Conservation (phyloP, 2,113 vertebrate genomes). For the Zosterops japonicus region DNA sequence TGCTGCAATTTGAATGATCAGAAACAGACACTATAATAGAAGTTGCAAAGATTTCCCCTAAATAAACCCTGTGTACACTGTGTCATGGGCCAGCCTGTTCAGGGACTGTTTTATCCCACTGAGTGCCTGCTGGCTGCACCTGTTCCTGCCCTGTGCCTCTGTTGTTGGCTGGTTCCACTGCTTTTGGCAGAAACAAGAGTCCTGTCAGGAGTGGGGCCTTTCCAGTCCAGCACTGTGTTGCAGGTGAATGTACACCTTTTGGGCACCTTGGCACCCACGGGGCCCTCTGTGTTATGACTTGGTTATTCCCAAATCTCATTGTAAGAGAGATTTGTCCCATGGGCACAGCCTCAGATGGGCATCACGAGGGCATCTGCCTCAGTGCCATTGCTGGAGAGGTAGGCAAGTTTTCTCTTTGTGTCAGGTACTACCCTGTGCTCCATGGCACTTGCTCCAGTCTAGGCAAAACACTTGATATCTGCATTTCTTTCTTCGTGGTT, state of each 20-base stretch:
- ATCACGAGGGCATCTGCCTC: neutral
- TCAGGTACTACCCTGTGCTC: neutral
- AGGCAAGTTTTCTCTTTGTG: neutral
- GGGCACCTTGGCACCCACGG: neutral
- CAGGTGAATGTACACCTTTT: neutral
- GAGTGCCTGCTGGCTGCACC: neutral
- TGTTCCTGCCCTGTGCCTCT: neutral
- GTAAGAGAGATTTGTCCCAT: neutral
- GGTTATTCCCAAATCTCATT: neutral
- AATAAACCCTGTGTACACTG: neutral
- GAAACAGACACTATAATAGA: neutral
- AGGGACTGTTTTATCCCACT: neutral
- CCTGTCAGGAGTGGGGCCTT: accelerated
- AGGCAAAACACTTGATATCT: neutral
- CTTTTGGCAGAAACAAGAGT: neutral
- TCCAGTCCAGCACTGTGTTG: neutral
- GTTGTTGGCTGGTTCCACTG: neutral
- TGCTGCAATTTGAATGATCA: neutral
- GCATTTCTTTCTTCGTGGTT: neutral
- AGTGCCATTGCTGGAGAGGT: neutral
- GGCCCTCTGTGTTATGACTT: neutral
- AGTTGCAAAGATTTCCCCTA: neutral
- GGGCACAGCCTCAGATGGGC: neutral
- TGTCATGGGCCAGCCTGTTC: neutral
- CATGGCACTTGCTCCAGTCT: neutral